Conservation (phyloP, 2,797 vertebrate genomes). For the Sphaeramia orbicularis region DNA sequence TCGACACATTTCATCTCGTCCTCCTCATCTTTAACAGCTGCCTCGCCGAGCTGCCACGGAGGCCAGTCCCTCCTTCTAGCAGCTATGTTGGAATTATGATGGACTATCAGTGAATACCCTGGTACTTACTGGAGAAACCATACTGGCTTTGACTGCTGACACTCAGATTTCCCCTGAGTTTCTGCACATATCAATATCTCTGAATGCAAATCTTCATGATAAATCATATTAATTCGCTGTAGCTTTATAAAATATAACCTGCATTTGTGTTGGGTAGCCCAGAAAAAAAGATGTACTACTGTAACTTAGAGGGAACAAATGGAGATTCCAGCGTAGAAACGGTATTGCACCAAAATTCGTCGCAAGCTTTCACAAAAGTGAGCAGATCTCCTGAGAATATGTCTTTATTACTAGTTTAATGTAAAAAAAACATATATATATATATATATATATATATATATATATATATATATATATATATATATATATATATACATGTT, state of each 20-base stretch:
- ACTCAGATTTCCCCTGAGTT: neutral
- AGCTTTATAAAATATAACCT: neutral
- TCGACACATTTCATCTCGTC: slow-evolving; percentile 61
- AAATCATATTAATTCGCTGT: neutral
- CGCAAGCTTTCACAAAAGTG: too few relatives aligned
- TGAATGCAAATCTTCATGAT: neutral
- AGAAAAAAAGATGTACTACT: neutral
- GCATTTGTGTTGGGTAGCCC: too few relatives aligned
- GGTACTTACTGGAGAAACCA: slow-evolving; percentile 30
- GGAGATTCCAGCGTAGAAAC: neutral
- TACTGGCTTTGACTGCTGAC: slow-evolving; percentile 23
- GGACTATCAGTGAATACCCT: slow-evolving; percentile 40
- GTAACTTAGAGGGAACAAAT: slow-evolving; percentile 8
- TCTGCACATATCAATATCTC: neutral
- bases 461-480: too few relatives aligned
- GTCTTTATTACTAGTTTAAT: too few relatives aligned
- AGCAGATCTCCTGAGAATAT: too few relatives aligned
- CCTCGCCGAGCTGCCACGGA: slow-evolving; percentile 52
- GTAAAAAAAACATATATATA: too few relatives aligned
- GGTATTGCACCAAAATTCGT: slow-evolving; percentile 2
- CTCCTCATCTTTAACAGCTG: slow-evolving; percentile 62
- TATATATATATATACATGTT: too few relatives aligned
- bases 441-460: too few relatives aligned
- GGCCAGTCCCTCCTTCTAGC: slow-evolving; percentile 42
- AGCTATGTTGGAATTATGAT: slow-evolving; percentile 49